A percentile compares a stretch with the other conserved stretches of the same genome.
Evolutionary conservation across 1,140 invertebrate species (phyloP).

Genomic region (Pentalonia nigronervosa): DNA sequence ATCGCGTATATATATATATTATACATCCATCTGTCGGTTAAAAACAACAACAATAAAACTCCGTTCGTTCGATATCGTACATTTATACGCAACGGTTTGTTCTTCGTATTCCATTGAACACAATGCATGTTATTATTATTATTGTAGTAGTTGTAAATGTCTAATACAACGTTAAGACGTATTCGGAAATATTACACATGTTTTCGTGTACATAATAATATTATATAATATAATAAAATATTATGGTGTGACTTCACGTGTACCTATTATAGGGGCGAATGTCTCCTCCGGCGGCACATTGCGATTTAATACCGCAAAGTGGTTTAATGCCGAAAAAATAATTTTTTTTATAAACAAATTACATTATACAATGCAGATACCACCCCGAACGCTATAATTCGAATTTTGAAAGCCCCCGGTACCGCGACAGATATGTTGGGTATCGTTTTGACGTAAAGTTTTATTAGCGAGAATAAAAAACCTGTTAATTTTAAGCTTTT

Average conservation of each 20-base stretch:
- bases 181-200: not conserved
- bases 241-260: not conserved
- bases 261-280: not conserved
- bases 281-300: not conserved
- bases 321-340: not conserved
- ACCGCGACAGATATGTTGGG: not conserved
- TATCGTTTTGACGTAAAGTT: not conserved
- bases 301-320: not conserved
- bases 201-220: not conserved
- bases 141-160: not conserved
- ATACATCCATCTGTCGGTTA: not conserved
- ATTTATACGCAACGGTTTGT: not conserved
- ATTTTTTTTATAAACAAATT: not conserved
- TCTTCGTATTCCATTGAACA: not conserved
- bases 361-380: not conserved
- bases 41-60: constrained; percentile 21
- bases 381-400: not conserved
- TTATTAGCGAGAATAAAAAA: not conserved
- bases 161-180: not conserved
- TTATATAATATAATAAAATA: too few relatives aligned
- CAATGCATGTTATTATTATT: not conserved
- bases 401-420: not conserved
- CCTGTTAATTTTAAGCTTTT: not conserved
- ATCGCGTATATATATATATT: not conserved
- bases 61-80: not conserved